Conservation (phyloP, 2,113 vertebrate genomes). For the Paramormyrops kingsleyae region DNA sequence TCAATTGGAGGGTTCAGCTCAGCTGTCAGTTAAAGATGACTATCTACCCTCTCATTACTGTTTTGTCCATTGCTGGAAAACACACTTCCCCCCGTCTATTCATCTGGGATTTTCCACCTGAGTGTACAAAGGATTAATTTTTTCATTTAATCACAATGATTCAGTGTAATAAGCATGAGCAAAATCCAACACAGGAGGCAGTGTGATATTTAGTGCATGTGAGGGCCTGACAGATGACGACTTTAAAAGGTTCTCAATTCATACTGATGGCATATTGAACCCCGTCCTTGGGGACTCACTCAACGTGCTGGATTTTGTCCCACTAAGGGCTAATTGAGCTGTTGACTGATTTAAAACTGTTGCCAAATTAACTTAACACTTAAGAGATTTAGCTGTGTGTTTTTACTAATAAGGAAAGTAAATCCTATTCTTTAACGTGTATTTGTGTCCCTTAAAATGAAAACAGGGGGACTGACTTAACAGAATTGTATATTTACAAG, state of each 20-base stretch:
- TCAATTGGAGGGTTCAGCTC: conserved; percentile 56
- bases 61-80: conserved; percentile 36
- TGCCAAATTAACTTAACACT: not conserved
- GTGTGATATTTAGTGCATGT: conserved; percentile 33
- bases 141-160: conserved; percentile 2
- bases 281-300: not conserved
- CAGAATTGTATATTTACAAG: not conserved
- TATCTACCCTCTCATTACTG: conserved; percentile 61
- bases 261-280: not conserved
- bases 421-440: not conserved
- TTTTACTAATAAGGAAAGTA: not conserved
- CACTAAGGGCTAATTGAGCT: not conserved
- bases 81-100: conserved; percentile 39
- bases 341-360: not conserved
- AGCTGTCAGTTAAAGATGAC: conserved; percentile 55
- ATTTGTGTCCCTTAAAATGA: not conserved
- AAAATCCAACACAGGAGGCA: not conserved
- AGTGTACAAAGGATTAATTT: conserved; percentile 30
- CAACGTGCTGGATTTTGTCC: not conserved
- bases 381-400: not conserved
- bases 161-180: not conserved
- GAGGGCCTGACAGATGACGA: conserved; percentile 35
- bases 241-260: not conserved
- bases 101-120: conserved; percentile 40
- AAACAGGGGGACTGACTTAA: not conserved